Percentiles rank a stretch among this genome's conserved stretches.
Evolutionary conservation across 2,797 vertebrate genomes (phyloP).

Genomic region (Naso thynnoides): DNA sequence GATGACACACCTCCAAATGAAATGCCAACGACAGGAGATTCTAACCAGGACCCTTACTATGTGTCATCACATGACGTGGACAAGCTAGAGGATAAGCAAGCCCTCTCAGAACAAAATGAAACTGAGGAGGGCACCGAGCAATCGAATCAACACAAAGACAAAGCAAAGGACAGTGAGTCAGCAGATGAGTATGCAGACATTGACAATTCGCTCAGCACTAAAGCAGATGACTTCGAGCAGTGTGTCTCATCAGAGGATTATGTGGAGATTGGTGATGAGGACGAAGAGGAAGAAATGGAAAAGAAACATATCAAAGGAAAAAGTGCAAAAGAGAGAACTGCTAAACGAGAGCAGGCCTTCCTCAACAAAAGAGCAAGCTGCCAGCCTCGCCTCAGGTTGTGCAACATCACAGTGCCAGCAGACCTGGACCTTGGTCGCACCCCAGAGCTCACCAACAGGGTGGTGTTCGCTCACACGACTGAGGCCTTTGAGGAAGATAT

Average conservation of each 20-base stretch:
- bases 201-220: conserved; percentile 71
- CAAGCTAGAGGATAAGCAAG: conserved; percentile 75
- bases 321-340: conserved; percentile 80
- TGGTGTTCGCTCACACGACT: conserved; percentile 87
- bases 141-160: conserved; percentile 52
- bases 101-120: conserved; percentile 49
- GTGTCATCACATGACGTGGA: conserved; percentile 82
- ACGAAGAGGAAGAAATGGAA: conserved; percentile 80
- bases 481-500: conserved; percentile 89
- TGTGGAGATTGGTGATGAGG: conserved; percentile 87
- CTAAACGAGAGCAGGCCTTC: conserved; percentile 75
- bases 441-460: conserved; percentile 85
- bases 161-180: conserved; percentile 69
- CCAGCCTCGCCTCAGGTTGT: conserved; percentile 86
- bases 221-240: conserved; percentile 70
- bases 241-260: conserved; percentile 87
- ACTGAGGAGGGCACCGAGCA: conserved; percentile 46
- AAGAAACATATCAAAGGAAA: conserved; percentile 79
- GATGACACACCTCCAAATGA: conserved; percentile 68
- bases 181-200: conserved; percentile 86
- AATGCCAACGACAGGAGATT: conserved; percentile 48
- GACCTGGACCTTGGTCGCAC: conserved; percentile 83
- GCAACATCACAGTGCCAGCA: conserved; percentile 86
- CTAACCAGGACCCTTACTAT: conserved; percentile 82
- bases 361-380: conserved; percentile 80